A percentile compares a stretch with the other conserved stretches of the same genome.
Conservation (phyloP, 2,113 vertebrate genomes). For the Porphyrio hochstetteri region DNA sequence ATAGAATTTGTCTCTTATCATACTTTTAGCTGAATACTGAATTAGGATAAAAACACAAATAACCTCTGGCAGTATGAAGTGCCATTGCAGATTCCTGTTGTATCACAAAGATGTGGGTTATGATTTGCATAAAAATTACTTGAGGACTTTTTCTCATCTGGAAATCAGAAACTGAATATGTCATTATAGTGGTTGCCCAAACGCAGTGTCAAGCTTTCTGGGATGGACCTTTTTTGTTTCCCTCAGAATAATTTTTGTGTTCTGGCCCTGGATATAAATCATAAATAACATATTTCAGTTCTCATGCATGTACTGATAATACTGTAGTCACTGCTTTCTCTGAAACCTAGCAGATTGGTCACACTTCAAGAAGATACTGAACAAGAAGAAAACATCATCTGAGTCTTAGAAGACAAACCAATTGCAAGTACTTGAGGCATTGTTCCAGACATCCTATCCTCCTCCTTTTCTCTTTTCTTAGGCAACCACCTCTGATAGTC, state of each 20-base stretch:
- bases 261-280: background rate
- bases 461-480: background rate
- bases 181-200: background rate
- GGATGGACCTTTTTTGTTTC: background rate
- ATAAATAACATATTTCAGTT: background rate
- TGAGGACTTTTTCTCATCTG: conserved; percentile 22
- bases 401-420: background rate
- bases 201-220: background rate
- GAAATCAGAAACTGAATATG: background rate
- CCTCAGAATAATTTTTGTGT: background rate
- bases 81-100: background rate
- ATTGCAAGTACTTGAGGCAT: fast-evolving
- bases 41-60: conserved; percentile 49
- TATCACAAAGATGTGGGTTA: background rate
- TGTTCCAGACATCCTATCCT: background rate
- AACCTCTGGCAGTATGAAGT: background rate
- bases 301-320: background rate
- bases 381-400: background rate
- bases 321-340: background rate
- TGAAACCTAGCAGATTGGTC: background rate
- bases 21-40: conserved; percentile 14
- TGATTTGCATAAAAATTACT: conserved; percentile 4
- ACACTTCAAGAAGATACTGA: background rate
- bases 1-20: conserved; percentile 13
- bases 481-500: background rate